phyloP scores from a whole-genome alignment of 1,140 invertebrate genomes.

The Aphis craccivora region DNA sequence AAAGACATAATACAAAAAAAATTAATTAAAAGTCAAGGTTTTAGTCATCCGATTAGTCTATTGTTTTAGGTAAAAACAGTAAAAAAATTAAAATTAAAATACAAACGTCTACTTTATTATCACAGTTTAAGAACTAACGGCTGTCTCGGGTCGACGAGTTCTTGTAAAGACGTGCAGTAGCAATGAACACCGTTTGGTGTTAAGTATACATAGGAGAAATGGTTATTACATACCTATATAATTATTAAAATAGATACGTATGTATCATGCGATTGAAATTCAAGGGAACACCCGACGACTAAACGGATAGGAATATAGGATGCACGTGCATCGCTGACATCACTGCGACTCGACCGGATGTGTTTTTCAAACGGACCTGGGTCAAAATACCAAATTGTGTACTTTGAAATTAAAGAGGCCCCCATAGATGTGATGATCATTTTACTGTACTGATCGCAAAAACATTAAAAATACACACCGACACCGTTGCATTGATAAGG shows the following conservation, averaged over 20 bases:
- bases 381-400: conserved; percentile 34
- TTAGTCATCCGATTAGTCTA: neutral
- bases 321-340: neutral
- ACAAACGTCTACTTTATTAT: neutral
- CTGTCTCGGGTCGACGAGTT: neutral
- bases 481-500: neutral
- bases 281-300: neutral
- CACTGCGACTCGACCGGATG: neutral
- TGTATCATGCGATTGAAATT: neutral
- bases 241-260: neutral
- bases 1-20: neutral
- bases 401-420: conserved; percentile 18
- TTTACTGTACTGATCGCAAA: neutral
- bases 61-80: conserved; percentile 2
- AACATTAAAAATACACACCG: neutral
- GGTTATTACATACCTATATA: neutral
- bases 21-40: neutral
- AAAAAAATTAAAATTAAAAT: neutral
- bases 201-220: neutral
- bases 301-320: neutral
- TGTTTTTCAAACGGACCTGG: neutral
- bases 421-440: neutral
- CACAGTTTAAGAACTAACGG: neutral
- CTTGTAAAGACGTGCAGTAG: conserved; percentile 2
- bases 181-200: neutral